Evolutionary conservation across 2,113 vertebrate genomes (phyloP).

Genomic region (Oreochromis aureus): DNA sequence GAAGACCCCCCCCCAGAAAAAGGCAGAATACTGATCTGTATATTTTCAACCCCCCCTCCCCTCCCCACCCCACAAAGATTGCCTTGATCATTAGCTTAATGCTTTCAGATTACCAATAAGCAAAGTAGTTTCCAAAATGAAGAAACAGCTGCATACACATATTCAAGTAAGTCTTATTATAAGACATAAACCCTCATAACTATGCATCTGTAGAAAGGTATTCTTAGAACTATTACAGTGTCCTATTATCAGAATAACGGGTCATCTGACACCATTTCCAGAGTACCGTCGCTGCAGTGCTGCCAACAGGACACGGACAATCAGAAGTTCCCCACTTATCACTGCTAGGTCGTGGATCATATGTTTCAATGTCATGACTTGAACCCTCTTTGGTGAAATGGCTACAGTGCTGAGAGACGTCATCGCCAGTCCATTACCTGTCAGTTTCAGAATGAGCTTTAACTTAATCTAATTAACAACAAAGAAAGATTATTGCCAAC

Average conservation of each 20-base stretch:
- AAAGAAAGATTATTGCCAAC: conserved; percentile 38
- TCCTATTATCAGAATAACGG: conserved; percentile 67
- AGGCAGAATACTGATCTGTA: conserved; percentile 70
- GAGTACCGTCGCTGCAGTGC: conserved; percentile 51
- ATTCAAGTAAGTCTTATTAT: conserved; percentile 85
- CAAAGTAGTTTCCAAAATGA: conserved; percentile 69
- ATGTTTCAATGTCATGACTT: conserved; percentile 18
- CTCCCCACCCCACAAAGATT: conserved; percentile 32
- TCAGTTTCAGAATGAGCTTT: conserved; percentile 45
- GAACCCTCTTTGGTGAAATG: conserved; percentile 61
- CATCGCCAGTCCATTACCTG: conserved; percentile 39
- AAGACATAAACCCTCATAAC: conserved; percentile 77
- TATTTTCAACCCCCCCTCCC: conserved; percentile 44
- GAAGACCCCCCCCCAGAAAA: conserved; percentile 1
- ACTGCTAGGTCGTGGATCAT: conserved; percentile 9
- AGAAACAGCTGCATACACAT: conserved; percentile 73
- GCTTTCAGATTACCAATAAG: conserved; percentile 56
- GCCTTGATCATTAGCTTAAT: conserved; percentile 65
- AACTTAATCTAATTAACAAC: conserved; percentile 26
- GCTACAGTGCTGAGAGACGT: conserved; percentile 47
- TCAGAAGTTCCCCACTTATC: conserved; percentile 28
- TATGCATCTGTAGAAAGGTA: conserved; percentile 67
- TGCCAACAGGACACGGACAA: conserved; percentile 48
- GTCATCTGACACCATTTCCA: conserved; percentile 47
- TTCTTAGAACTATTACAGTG: conserved; percentile 72